These are phyloP conservation scores for Tinamus guttatus DNA, from an alignment of 2,113 vertebrate species.

Conservation along the genomic window DNA sequence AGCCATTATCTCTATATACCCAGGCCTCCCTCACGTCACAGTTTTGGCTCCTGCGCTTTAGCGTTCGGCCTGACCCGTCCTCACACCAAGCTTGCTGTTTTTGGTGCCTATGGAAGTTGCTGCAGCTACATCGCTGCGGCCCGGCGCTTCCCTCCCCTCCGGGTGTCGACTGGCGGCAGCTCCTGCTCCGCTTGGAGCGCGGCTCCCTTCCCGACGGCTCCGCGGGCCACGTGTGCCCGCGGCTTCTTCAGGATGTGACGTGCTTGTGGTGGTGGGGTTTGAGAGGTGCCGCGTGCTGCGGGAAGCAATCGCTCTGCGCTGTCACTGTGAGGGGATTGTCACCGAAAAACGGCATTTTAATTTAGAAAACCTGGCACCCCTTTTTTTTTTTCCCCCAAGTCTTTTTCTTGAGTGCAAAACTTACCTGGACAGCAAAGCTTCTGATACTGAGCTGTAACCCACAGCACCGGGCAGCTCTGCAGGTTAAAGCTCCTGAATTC, in stretches of 20 bases:
- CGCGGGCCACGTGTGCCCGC: rapidly evolving
- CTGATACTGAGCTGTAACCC: background rate
- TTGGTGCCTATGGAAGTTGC: background rate
- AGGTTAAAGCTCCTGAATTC: background rate
- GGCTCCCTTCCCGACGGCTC: background rate
- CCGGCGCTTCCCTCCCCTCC: background rate
- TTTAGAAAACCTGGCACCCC: background rate
- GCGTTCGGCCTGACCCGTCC: background rate
- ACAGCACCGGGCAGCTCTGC: background rate
- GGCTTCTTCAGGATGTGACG: background rate
- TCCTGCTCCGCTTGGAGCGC: rapidly evolving
- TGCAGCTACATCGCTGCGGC: background rate
- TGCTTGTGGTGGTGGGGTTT: background rate
- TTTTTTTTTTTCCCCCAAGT: background rate
- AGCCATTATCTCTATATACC: background rate
- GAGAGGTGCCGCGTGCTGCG: background rate
- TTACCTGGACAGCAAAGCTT: background rate
- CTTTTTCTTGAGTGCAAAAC: background rate
- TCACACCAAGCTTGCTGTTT: background rate
- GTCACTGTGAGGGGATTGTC: background rate
- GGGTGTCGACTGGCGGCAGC: background rate
- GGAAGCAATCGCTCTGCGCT: rapidly evolving
- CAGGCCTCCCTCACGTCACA: background rate
- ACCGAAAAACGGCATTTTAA: background rate
- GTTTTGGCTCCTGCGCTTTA: background rate